Conservation (phyloP, 2,888 invertebrate genomes). For the Hirtodrosophila cameraria region DNA sequence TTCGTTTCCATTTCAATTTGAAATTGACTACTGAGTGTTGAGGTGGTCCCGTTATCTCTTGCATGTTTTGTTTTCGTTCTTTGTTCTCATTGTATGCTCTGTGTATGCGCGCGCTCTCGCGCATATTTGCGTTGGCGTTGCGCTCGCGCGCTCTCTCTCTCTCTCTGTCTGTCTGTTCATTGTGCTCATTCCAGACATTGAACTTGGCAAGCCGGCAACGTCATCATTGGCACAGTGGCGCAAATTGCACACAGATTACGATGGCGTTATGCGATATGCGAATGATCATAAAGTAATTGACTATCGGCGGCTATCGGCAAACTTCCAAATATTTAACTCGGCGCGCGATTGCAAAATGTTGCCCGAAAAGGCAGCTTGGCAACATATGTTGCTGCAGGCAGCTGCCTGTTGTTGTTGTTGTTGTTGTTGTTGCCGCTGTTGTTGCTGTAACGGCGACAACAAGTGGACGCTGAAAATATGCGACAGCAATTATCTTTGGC, state of each 20-base stretch:
- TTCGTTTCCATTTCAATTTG: conserved; percentile 35
- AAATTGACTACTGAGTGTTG: conserved; percentile 30
- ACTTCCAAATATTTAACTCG: conserved; percentile 57
- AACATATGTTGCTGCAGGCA: conserved; percentile 62
- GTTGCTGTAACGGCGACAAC: conserved; percentile 53
- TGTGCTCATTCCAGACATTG: conserved; percentile 61
- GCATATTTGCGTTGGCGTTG: conserved; percentile 20
- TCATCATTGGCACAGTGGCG: conserved; percentile 60
- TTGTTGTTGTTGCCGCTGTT: conserved; percentile 24
- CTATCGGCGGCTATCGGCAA: conserved; percentile 30
- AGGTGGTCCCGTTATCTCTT: conserved; percentile 49
- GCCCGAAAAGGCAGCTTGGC: conserved; percentile 58
- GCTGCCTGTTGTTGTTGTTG: conserved; percentile 36
- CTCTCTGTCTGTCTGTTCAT: conserved; percentile 11
- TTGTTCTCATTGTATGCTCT: conserved; percentile 12
- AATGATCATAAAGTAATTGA: conserved; percentile 33
- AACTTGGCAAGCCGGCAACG: conserved; percentile 59
- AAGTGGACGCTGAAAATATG: conserved; percentile 73
- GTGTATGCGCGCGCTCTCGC: neutral
- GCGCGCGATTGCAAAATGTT: conserved; percentile 62
- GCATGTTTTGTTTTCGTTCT: conserved; percentile 39
- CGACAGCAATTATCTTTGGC: conserved; percentile 75
- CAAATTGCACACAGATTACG: conserved; percentile 29
- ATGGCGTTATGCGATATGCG: conserved; percentile 8
- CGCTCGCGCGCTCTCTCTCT: conserved; percentile 10